A percentile compares a stretch with the other conserved stretches of the same genome.
phyloP scores from a whole-genome alignment of 2,113 vertebrate genomes.

The Lophius piscatorius region DNA sequence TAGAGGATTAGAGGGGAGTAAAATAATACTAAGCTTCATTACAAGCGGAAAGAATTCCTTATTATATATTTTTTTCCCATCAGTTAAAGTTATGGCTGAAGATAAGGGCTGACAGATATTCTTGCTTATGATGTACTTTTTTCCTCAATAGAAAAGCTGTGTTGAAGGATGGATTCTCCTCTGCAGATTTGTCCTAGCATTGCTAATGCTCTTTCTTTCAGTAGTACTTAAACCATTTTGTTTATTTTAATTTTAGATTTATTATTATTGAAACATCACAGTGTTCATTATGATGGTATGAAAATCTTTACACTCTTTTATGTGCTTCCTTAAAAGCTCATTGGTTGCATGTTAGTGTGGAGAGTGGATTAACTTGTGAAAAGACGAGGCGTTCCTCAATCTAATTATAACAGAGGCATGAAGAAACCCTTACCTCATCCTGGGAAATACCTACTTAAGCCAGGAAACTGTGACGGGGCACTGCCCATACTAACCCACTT shows the following conservation, averaged over 20 bases:
- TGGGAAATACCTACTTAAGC: slow-evolving; percentile 67
- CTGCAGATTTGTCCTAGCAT: neutral
- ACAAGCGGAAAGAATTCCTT: neutral
- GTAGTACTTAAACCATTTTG: neutral
- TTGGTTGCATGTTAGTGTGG: slow-evolving; percentile 26
- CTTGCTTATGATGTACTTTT: slow-evolving; percentile 8
- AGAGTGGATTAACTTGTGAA: slow-evolving; percentile 48
- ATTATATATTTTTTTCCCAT: neutral
- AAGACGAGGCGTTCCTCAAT: slow-evolving; percentile 44
- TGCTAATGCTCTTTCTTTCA: slow-evolving; percentile 14
- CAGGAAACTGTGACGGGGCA: slow-evolving; percentile 69
- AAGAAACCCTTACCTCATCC: slow-evolving; percentile 66
- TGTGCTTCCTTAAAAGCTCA: slow-evolving; percentile 12
- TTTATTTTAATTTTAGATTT: neutral
- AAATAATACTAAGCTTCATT: neutral
- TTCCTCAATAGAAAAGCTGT: slow-evolving; percentile 17
- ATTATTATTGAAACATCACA: neutral
- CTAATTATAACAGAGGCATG: slow-evolving; percentile 44
- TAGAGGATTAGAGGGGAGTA: neutral
- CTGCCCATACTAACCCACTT: slow-evolving; percentile 45
- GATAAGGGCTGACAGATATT: neutral
- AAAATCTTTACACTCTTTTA: slow-evolving; percentile 6
- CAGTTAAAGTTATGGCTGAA: neutral
- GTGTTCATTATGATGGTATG: neutral
- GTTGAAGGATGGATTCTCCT: slow-evolving; percentile 14